Conservation (phyloP, 2,888 invertebrate species). For the Agapetus fuscipes region DNA sequence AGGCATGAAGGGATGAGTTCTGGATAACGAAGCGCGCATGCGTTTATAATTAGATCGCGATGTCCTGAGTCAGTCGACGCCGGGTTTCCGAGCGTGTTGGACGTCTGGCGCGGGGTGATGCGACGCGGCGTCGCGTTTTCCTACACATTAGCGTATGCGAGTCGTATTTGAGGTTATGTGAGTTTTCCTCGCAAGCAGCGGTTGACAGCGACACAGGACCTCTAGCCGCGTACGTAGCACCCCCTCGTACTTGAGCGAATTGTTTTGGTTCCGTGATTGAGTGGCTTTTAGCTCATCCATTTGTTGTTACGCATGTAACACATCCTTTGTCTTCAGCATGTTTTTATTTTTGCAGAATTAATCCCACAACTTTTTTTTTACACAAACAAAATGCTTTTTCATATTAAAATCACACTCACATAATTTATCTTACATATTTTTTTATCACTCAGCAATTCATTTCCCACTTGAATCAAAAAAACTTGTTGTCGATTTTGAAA, state of each 20-base stretch:
- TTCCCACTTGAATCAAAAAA: no score
- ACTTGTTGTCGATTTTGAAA: no score
- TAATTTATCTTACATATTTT: no score
- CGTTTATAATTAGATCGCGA: conserved; percentile 1
- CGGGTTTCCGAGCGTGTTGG: conserved; percentile 14
- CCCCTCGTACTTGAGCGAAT: not conserved
- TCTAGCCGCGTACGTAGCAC: not conserved
- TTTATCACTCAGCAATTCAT: no score
- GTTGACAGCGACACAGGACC: not conserved
- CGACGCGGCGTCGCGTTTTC: conserved; percentile 7
- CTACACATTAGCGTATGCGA: conserved; percentile 1
- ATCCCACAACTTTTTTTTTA: not conserved
- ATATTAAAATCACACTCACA: no score
- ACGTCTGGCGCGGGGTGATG: conserved; percentile 1
- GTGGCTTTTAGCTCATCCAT: not conserved
- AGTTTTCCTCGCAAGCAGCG: not conserved
- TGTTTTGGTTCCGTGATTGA: no score
- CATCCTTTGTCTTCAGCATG: not conserved
- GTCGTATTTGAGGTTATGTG: conserved; percentile 13
- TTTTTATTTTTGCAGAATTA: not conserved
- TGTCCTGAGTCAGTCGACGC: conserved; percentile 16
- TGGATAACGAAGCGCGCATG: conserved; percentile 4
- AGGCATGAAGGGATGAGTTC: not conserved
- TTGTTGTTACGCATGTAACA: not conserved
- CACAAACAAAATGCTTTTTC: no score